Percentiles rank a stretch among this genome's conserved stretches.
These are phyloP conservation scores for Antheraea assamensis DNA, from an alignment of 2,888 invertebrate genomes.

Conservation along the genomic window DNA sequence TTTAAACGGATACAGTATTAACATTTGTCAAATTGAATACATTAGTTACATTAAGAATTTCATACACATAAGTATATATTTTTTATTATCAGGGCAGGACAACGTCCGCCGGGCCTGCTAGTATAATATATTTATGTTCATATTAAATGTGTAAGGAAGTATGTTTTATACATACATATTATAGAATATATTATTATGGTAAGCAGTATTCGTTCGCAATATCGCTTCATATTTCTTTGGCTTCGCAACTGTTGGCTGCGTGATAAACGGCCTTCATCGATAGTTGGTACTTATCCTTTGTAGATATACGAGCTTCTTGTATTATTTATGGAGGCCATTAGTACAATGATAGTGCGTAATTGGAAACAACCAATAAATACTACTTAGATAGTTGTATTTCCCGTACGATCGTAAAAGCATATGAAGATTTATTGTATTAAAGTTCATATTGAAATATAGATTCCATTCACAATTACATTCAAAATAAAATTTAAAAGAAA, in stretches of 20 bases:
- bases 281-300: slow-evolving; percentile 19
- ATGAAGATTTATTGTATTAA: not conserved
- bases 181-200: not conserved
- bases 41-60: no score
- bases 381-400: not conserved
- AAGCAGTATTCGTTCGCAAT: not conserved
- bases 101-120: no score
- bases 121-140: not conserved
- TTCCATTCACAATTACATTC: not conserved
- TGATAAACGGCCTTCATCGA: slow-evolving; percentile 23
- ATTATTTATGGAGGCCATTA: slow-evolving; percentile 21
- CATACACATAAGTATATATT: no score
- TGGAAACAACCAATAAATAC: not conserved
- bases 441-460: not conserved
- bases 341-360: slow-evolving; percentile 12
- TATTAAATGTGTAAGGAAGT: not conserved
- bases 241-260: slow-evolving; percentile 19
- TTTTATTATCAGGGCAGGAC: no score
- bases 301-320: slow-evolving; percentile 21
- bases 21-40: no score
- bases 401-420: not conserved
- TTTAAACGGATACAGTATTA: no score
- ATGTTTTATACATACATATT: not conserved
- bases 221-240: slow-evolving; percentile 20
- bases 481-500: not conserved